Base-by-base conservation (phyloP, 2,113 vertebrate genomes). In the Siniperca knerii region DNA sequence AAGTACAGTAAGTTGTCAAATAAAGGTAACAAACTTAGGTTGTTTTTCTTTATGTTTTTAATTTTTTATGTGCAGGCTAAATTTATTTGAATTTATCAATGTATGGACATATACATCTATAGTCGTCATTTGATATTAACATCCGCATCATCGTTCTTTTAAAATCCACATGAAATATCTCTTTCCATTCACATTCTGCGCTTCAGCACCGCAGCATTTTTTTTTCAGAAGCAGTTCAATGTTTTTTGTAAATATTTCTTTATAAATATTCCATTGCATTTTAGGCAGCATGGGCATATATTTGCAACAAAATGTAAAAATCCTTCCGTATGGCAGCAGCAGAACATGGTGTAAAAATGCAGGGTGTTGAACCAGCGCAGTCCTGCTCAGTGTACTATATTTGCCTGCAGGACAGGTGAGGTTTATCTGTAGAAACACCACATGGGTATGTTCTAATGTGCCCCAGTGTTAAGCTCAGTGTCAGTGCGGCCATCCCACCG, bases 341-440 rank as follows among this genome's bases (percentile, higher is more conserved):
- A 80, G 70, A 33, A 40, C 73, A 33, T 25, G 64, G 46, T 57
- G 35, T 29, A 69, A 4, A 52, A n/a, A 23, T 25, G 48, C 29
- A 15, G 4, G 58, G 33, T 8, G 73, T 37, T 25, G 33, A 23
- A 29, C 13, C 55, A 13, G 6, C 1, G 20, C 21, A 21, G 64
- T 61, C 33, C 25, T 25, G 52, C 58, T 21, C 12, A 11, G 15
- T 42, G 29, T 35, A 2, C 69, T 84, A 54, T 81, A 77, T 79
- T 69, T 75, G 82, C 67, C 44, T 46, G 48, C 70, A 42, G 66
- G 79, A 90, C 79, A 82, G 77, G 77, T 86, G 79, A 83, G 66
- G 54, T 87, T 52, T 50, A 69, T 82, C 84, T 52, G 81, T 9
- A 60, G 57, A 48, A 85, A 48, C 8, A 35, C 52, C 25, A 33